Percentiles rank a stretch among this genome's conserved stretches.
These are phyloP conservation scores for Catocala nupta DNA, from an alignment of 2,888 invertebrate species.

Conservation along the genomic window DNA sequence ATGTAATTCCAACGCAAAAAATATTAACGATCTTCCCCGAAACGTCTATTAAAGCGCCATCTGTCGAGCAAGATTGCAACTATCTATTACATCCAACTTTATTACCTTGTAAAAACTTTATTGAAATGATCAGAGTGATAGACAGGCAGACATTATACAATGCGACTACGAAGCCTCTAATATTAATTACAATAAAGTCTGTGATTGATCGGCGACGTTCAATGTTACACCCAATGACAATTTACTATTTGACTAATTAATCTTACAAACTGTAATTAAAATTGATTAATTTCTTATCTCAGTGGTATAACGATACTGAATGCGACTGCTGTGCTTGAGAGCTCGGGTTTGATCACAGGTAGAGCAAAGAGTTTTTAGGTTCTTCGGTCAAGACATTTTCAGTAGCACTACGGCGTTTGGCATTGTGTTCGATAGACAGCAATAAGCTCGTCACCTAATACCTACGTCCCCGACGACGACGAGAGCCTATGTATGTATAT, in stretches of 20 bases:
- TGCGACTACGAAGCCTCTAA: constrained; percentile 8
- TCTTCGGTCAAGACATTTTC: no score
- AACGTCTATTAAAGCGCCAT: constrained; percentile 32
- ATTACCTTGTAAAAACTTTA: constrained; percentile 37
- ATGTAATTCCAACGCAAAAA: constrained; percentile 6
- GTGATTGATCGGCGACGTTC: constrained; percentile 23
- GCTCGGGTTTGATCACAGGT: no score
- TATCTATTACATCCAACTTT: constrained; percentile 30
- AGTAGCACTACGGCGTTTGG: no score
- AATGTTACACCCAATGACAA: neutral
- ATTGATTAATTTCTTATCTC: neutral
- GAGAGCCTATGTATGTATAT: no score
- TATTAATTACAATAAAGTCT: constrained; percentile 24
- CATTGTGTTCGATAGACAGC: no score
- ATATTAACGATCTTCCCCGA: constrained; percentile 22
- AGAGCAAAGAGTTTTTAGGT: no score
- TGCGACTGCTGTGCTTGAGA: no score
- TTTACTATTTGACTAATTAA: no score
- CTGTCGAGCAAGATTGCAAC: constrained; percentile 33
- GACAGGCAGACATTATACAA: constrained; percentile 9
- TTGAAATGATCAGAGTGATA: constrained; percentile 18
- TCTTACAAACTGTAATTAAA: constrained; percentile 10
- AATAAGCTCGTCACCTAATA: no score
- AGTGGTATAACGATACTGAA: no score
- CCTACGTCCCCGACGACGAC: no score